Base-by-base conservation (phyloP, 1,140 invertebrate genomes). In the Drosophila pandora region DNA sequence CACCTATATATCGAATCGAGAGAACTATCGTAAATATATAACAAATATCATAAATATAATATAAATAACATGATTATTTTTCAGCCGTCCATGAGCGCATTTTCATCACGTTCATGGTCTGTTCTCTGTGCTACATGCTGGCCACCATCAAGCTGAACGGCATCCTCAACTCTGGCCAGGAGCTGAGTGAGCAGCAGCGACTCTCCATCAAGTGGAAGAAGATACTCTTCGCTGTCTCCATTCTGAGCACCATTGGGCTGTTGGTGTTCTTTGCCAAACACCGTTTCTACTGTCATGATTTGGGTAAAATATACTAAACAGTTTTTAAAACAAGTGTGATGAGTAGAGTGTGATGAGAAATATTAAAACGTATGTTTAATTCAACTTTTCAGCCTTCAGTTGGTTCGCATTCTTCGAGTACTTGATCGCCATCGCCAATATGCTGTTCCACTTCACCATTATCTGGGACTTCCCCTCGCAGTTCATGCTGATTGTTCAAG, bases 321-420 rank as follows among this genome's bases (percentile, higher is more conserved):
- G 17, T 17, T 17, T 17, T 17, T 17, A 17, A 17, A 0, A 17
- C 1, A n/a, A n/a, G n/a, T n/a, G n/a, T n/a, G n/a, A 0, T 17
- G 17, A 17, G 17, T 17, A 17, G 17, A 17, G 17, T 17, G 17
- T 17, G 17, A 17, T 17, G 17, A 17, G 17, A 17, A 17, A 17
- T 17, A 17, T 17, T 17, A 17, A 17, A 17, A 17, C 17, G 1
- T 1, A 17, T 17, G 0, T 17, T 17, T 17, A 17, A 0, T 17
- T 17, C 17, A 17, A 17, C 17, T 17, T 43, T 43, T 43, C 93
- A 98, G 97, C 97, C 61, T 98, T 98, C 92, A 98, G 96, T 91
- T 97, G 96, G 95, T 98, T 98, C 92, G 97, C 97, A 2, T 93
- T 97, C 45, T 97, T 96, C 91, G 97, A 98, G 91, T 98, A 98